Percentiles rank a stretch among this genome's conserved stretches.
These are phyloP conservation scores for Garrulus glandarius DNA, from an alignment of 2,797 vertebrate genomes.

Conservation along the genomic window DNA sequence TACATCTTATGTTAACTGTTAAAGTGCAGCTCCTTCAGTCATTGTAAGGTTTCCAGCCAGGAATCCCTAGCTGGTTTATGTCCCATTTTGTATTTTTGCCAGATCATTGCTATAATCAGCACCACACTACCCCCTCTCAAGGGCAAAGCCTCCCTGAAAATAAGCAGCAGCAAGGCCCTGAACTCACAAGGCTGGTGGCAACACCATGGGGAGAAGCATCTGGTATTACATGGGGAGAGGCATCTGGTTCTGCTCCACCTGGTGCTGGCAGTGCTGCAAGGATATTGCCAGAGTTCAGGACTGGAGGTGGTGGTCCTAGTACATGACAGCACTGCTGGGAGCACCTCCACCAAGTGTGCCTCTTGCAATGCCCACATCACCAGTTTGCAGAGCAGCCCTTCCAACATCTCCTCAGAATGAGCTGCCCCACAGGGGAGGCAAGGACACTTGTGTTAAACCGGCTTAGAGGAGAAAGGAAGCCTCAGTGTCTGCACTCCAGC, in stretches of 20 bases:
- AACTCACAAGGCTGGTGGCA: accelerated
- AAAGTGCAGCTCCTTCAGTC: neutral
- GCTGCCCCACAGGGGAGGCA: neutral
- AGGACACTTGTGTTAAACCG: neutral
- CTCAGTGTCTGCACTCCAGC: neutral
- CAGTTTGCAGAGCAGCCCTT: neutral
- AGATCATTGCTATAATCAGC: neutral
- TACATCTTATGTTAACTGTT: neutral
- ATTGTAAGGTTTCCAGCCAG: neutral
- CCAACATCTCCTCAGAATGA: neutral
- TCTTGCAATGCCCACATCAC: accelerated
- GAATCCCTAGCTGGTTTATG: conserved; percentile 35
- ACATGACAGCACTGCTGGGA: neutral
- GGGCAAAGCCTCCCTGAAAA: neutral
- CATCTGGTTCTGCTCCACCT: neutral
- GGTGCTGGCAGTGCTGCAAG: accelerated
- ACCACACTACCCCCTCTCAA: neutral
- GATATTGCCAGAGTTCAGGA: too few species aligned
- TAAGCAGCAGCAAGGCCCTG: neutral
- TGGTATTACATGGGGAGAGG: neutral
- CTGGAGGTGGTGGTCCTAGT: too few species aligned
- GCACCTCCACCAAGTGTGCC: accelerated
- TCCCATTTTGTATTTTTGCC: neutral
- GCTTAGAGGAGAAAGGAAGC: neutral
- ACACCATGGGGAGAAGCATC: accelerated